Base-by-base conservation (phyloP, 2,888 invertebrate genomes). In the Allophyes oxyacanthae region DNA sequence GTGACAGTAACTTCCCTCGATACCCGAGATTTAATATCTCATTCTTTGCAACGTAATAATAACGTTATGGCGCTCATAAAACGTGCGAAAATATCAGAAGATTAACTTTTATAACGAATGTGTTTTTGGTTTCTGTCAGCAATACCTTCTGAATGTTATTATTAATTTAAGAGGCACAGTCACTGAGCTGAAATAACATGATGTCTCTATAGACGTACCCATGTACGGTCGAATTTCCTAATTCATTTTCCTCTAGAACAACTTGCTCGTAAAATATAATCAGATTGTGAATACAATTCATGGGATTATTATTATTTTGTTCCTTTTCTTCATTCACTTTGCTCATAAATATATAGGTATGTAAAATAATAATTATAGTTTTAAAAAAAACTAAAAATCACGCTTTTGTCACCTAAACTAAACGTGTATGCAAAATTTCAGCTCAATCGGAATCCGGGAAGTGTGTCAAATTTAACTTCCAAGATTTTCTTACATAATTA, bases 21-120 rank as follows among this genome's bases (percentile, higher is more conserved):
- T 13, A 10, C 14, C 55, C 34, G n/a, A 49, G 54, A 54, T 64
- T 54, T 66, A 61, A 70, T 76, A 64, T 51, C 53, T 20, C 36
- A 57, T 65, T 64, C 63, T 50, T 62, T 46, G 50, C 45, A 36
- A 51, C 48, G 67, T 42, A 65, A 67, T 72, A 76, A 72, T 62
- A 76, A 72, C 34, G 51, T 74, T 65, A 69, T 66, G 42, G 64
- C 43, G 44, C 52, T 57, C 66, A 64, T 76, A 76, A 75, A 75
- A 71, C 58, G 52, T 55, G 67, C 60, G 58, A 65, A 73, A 68
- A 73, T 69, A 75, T 53, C 59, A 73, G 28, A 28, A 44, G 45
- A 65, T 52, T 40, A 49, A 64, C 53, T 62, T 66, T 72, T 49
- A 64, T 67, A 71, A 54, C 64, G 59, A 62, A 56, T 67, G 55